These are phyloP conservation scores for Tapirus indicus DNA, from an alignment of 2,797 vertebrate genomes.

Conservation along the genomic window DNA sequence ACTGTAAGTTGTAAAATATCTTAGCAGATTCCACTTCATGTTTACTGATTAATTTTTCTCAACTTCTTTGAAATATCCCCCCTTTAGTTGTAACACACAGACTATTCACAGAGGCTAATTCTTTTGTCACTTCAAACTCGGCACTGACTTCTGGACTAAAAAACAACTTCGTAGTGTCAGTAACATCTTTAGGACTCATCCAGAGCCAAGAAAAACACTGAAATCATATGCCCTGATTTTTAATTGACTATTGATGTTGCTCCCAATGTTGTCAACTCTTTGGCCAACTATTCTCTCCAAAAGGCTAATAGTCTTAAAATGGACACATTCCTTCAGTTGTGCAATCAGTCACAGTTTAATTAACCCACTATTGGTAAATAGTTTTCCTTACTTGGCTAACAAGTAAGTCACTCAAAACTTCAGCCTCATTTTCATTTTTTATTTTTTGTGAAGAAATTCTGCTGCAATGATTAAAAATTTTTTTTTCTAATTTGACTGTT, in stretches of 20 bases:
- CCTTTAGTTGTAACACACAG: not conserved
- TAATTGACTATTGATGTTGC: not conserved
- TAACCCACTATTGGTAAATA: not conserved
- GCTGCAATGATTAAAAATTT: not conserved
- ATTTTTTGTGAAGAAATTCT: constrained; percentile 40
- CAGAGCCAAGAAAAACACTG: not conserved
- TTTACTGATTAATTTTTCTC: constrained; percentile 24
- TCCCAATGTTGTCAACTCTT: not conserved
- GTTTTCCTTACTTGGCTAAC: not conserved
- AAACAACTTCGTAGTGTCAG: not conserved
- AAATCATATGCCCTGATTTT: constrained; percentile 19
- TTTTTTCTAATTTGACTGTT: not conserved
- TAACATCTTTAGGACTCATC: not conserved
- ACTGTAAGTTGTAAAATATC: not conserved
- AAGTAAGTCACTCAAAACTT: not conserved
- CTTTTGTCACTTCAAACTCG: not conserved
- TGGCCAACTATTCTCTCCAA: not conserved
- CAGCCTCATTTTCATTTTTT: not conserved
- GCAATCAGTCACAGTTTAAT: not conserved
- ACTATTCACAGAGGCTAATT: not conserved
- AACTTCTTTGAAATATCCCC: not conserved
- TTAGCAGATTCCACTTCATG: not conserved
- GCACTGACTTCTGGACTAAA: not conserved
- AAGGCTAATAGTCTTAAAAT: not conserved
- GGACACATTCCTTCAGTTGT: not conserved